Base-by-base conservation (phyloP, 2,113 vertebrate species). In the Sminthopsis crassicaudata region DNA sequence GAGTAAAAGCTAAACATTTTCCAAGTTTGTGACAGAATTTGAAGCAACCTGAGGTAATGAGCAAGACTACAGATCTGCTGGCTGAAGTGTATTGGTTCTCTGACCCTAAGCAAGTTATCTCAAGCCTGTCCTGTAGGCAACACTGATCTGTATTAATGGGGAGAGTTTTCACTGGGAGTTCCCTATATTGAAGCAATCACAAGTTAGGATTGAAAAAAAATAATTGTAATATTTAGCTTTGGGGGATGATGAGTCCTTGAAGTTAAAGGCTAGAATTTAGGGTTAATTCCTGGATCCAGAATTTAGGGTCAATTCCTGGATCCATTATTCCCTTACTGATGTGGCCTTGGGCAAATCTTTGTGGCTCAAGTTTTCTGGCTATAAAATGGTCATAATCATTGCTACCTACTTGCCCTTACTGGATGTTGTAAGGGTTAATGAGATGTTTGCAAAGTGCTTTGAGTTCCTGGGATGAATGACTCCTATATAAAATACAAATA, bases 381-480 rank as follows among this genome's bases (percentile, higher is more conserved):
- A 24, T 91, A 54, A 90, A 36, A n/a, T 36, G 53, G 36, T 57
- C 26, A 52, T 96, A 76, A 36, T 55, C 92, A 95, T 84, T 36
- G 42, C 93, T 91, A 52, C 95, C 30, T 93, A 4, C 91, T 10
- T 95, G 60, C 89, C 89, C 89, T 95, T 91, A 67, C 88, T 51
- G 88, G 94, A 93, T 96, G 95, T 97, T 57, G 91, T 90, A 96
- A 98, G 93, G 93, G 97, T 96, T 98, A 97, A 96, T 93, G 94
- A 96, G 93, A 95, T 97, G 89, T 16, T n/a, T 53, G 92, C 84
- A 92, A 95, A 96, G 92, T 48, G 30, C 96, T 97, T 97, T 97
- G 97, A 97, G 67, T n/a, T 96, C 96, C 52, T 76, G 50, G n/a
- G 46, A 46, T 91, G 94, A 96, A 96, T 96, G 95, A 95, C 53